phyloP scores from a whole-genome alignment of 2,113 vertebrate species.

The Protomyctophum bolini region DNA sequence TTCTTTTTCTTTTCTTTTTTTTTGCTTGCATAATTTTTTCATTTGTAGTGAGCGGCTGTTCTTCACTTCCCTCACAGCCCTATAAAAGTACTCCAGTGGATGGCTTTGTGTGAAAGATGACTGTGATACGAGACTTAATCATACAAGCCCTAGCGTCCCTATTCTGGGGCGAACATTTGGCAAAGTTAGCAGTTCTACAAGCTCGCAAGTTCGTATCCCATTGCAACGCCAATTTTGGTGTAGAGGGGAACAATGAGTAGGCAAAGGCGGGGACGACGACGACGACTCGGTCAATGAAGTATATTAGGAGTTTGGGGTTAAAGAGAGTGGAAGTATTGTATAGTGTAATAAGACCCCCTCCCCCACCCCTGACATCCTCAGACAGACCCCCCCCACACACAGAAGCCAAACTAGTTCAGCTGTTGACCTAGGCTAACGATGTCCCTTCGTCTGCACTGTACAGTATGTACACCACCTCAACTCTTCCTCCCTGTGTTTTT shows the following conservation, averaged over 20 bases:
- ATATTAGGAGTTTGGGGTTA: background rate
- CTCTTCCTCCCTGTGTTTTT: slow-evolving; percentile 70
- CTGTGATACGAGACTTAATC: background rate
- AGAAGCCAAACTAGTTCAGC: too few species aligned
- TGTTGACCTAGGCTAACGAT: slow-evolving; percentile 37
- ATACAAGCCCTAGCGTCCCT: too few species aligned
- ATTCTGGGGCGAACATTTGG: too few species aligned
- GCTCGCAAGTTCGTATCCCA: too few species aligned
- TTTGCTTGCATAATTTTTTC: slow-evolving; percentile 16
- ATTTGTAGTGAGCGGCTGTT: slow-evolving; percentile 21
- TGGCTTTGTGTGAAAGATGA: background rate
- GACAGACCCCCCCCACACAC: too few species aligned
- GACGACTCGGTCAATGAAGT: too few species aligned
- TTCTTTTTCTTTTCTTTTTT: too few species aligned
- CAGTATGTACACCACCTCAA: slow-evolving; percentile 27
- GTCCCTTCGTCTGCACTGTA: slow-evolving; percentile 16
- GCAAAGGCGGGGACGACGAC: too few species aligned
- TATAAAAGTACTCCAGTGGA: background rate
- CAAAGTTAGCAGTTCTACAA: too few species aligned
- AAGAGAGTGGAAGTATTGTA: background rate
- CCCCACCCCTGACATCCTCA: background rate
- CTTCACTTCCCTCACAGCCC: background rate
- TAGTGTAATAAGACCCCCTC: background rate
- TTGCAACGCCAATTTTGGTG: too few species aligned
- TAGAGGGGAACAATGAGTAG: too few species aligned